phyloP scores from a whole-genome alignment of 2,888 invertebrate species.

The Eugnorisma glareosa region DNA sequence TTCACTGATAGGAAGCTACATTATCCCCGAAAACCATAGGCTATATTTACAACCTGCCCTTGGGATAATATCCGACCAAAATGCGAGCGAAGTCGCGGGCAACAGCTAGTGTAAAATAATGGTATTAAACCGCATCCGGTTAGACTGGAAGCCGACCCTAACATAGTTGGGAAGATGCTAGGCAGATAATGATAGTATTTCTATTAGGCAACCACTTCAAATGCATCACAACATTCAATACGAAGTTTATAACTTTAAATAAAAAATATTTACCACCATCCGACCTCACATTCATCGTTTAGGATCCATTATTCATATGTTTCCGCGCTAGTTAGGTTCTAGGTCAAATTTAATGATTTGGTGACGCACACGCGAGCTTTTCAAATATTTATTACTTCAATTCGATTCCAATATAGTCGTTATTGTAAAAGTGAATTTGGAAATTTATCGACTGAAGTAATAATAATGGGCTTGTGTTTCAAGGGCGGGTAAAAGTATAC shows the following conservation, averaged over 20 bases:
- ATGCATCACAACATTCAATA: constrained; percentile 2
- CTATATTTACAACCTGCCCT: too few relatives aligned
- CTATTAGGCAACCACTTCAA: background rate
- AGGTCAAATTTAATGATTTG: constrained; percentile 56
- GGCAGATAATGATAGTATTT: background rate
- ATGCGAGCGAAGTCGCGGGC: too few relatives aligned
- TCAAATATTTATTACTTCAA: constrained; percentile 37
- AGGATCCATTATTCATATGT: constrained; percentile 53
- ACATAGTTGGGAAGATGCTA: background rate
- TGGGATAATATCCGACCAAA: too few relatives aligned
- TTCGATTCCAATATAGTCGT: constrained; percentile 38
- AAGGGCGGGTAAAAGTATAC: background rate
- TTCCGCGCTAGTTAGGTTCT: constrained; percentile 58
- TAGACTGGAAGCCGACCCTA: background rate
- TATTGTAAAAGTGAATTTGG: background rate
- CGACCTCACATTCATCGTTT: constrained; percentile 28
- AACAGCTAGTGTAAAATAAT: too few relatives aligned
- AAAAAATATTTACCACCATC: constrained; percentile 15
- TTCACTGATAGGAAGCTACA: too few relatives aligned
- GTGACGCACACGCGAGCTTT: constrained; percentile 40
- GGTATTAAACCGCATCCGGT: too few relatives aligned
- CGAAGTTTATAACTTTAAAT: constrained; percentile 5
- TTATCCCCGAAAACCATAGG: too few relatives aligned
- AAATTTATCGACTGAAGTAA: constrained; percentile 10
- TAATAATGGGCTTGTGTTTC: constrained; percentile 17